phyloP scores from a whole-genome alignment of 2,797 vertebrate genomes.

The Enteromius afrohamiltoni region DNA sequence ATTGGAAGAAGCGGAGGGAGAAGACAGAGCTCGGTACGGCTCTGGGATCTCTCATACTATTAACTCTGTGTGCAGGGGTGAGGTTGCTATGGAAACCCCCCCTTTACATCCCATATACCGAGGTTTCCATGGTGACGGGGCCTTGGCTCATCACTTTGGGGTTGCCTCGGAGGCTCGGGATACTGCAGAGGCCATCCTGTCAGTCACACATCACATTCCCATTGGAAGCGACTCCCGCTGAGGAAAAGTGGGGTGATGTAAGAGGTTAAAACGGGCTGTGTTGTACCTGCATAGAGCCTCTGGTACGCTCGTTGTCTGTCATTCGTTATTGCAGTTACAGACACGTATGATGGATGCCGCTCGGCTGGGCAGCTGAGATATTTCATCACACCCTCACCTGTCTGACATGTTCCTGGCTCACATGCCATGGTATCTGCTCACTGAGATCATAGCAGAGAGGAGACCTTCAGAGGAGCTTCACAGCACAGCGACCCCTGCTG shows the following conservation, averaged over 20 bases:
- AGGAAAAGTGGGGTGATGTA: constrained; percentile 55
- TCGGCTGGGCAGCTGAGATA: constrained; percentile 24
- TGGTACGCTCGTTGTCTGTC: background rate
- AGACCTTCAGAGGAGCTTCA: background rate
- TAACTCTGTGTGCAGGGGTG: constrained; percentile 45
- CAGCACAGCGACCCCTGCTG: constrained; percentile 41
- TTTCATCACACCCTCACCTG: constrained; percentile 46
- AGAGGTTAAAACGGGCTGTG: constrained; percentile 45
- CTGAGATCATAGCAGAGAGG: background rate
- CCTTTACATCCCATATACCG: constrained; percentile 54
- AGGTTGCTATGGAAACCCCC: constrained; percentile 76
- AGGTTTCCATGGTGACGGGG: constrained; percentile 55
- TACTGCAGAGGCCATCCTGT: constrained; percentile 53
- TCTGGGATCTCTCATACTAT: constrained; percentile 40
- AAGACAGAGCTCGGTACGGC: constrained; percentile 9
- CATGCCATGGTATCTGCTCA: constrained; percentile 23
- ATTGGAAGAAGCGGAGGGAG: constrained; percentile 3
- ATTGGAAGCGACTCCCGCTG: constrained; percentile 69
- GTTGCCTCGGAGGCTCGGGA: constrained; percentile 48
- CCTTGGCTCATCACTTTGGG: constrained; percentile 41
- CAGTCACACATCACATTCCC: constrained; percentile 73
- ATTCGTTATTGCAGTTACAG: background rate
- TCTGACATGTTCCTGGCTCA: constrained; percentile 14
- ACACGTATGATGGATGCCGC: constrained; percentile 31
- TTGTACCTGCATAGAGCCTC: constrained; percentile 38